Conservation (phyloP, 1,140 invertebrate genomes). For the Drosophila sulfurigaster region DNA sequence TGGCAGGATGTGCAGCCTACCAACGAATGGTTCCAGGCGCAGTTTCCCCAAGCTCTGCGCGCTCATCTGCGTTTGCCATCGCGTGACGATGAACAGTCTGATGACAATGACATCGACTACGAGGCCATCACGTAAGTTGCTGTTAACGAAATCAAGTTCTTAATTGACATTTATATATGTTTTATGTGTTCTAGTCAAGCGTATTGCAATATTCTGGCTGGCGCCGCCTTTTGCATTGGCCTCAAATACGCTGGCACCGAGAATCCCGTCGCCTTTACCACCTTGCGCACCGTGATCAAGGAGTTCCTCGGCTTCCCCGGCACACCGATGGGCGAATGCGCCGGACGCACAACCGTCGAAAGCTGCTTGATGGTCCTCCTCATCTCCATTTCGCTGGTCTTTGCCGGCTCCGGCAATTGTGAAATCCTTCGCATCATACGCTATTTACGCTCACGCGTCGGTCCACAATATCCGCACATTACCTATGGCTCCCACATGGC, state of each 20-base stretch:
- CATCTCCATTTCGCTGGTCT: slow-evolving; percentile 88
- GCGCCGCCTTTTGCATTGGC: slow-evolving; percentile 97
- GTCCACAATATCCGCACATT: slow-evolving; percentile 88
- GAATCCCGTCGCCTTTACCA: slow-evolving; percentile 92
- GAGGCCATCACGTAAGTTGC: slow-evolving; percentile 96
- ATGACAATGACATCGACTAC: slow-evolving; percentile 90
- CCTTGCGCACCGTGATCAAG: slow-evolving; percentile 85
- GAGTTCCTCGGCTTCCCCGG: slow-evolving; percentile 85
- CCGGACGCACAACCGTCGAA: slow-evolving; percentile 95
- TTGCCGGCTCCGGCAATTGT: slow-evolving; percentile 97
- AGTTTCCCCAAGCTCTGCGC: slow-evolving; percentile 69
- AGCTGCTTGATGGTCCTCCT: slow-evolving; percentile 94
- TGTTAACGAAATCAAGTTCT: too few relatives aligned
- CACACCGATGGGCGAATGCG: slow-evolving; percentile 92
- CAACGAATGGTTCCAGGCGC: slow-evolving; percentile 92
- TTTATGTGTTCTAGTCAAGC: too few relatives aligned
- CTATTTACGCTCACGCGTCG: slow-evolving; percentile 91
- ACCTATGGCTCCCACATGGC: slow-evolving; percentile 97
- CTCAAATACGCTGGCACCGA: slow-evolving; percentile 97
- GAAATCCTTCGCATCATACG: slow-evolving; percentile 94
- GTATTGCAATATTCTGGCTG: slow-evolving; percentile 97
- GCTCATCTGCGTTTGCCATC: slow-evolving; percentile 52
- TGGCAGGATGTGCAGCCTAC: slow-evolving; percentile 94
- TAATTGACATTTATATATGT: too few relatives aligned
- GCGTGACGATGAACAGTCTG: slow-evolving; percentile 45